Evolutionary conservation across 1,140 invertebrate genomes (phyloP).

Genomic region (Lysiphlebus fabarum): DNA sequence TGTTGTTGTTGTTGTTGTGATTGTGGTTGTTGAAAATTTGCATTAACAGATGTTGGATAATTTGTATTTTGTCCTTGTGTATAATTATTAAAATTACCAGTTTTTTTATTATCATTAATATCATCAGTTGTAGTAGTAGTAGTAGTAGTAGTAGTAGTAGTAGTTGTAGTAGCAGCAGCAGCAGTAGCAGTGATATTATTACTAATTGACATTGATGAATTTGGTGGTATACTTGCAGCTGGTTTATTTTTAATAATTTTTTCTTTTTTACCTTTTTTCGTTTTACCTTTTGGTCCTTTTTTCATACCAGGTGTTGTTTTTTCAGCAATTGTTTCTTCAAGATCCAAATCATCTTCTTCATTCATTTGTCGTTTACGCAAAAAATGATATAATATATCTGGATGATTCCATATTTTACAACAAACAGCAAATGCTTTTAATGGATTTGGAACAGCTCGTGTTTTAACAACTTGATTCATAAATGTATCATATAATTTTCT

Average conservation of each 20-base stretch:
- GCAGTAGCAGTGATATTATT: conserved; percentile 33
- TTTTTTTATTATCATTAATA: not conserved
- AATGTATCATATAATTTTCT: conserved; percentile 84
- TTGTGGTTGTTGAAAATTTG: conserved; percentile 25
- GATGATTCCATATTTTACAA: conserved; percentile 99
- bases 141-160: conserved; percentile 26
- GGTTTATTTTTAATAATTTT: conserved; percentile 57
- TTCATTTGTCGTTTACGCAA: conserved; percentile 76
- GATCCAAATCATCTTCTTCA: conserved; percentile 85
- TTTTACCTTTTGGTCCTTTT: conserved; percentile 45
- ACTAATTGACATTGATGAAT: conserved; percentile 46
- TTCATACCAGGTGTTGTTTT: conserved; percentile 44
- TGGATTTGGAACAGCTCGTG: conserved; percentile 87
- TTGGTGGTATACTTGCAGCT: conserved; percentile 66
- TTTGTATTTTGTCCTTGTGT: conserved; percentile 33
- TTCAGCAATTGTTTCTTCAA: conserved; percentile 65
- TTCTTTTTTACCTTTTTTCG: conserved; percentile 51
- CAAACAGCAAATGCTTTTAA: conserved; percentile 97
- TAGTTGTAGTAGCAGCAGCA: conserved; percentile 27
- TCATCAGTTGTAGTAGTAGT: conserved; percentile 27
- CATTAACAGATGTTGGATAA: conserved; percentile 20
- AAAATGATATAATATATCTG: conserved; percentile 92
- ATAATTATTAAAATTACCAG: conserved; percentile 33
- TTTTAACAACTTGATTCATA: conserved; percentile 86
- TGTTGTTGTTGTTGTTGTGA: conserved; percentile 17